These are phyloP conservation scores for Steatornis caripensis DNA, from an alignment of 2,113 vertebrate genomes.

Conservation along the genomic window DNA sequence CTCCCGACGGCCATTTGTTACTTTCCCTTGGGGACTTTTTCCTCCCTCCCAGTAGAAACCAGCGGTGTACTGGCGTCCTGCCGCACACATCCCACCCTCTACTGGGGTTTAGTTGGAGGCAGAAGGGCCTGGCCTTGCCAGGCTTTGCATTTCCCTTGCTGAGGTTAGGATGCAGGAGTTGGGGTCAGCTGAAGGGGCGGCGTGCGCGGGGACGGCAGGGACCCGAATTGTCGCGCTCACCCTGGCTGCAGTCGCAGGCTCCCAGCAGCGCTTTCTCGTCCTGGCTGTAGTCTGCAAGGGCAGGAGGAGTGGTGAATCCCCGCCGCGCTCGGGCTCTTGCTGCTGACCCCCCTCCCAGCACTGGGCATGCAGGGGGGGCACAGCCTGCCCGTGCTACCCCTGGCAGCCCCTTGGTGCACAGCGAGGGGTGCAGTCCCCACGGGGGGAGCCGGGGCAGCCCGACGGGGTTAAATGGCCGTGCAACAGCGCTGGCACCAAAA, in stretches of 20 bases:
- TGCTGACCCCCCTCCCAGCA: neutral
- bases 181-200: neutral
- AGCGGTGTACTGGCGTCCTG: neutral
- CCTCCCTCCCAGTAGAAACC: neutral
- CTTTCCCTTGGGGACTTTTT: neutral
- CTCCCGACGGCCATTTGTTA: neutral
- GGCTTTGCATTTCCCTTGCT: neutral
- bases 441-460: neutral
- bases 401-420: neutral
- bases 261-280: slow-evolving; percentile 93
- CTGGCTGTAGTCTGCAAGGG: slow-evolving; percentile 88
- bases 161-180: neutral
- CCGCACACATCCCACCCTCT: neutral
- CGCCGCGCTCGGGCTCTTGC: accelerated
- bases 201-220: accelerated
- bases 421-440: neutral
- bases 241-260: slow-evolving; percentile 88
- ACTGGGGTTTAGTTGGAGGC: neutral
- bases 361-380: neutral
- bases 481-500: neutral
- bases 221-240: slow-evolving; percentile 55
- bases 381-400: neutral
- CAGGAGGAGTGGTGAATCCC: neutral
- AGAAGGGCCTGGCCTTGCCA: neutral
- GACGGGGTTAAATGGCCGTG: neutral